Evolutionary conservation across 2,797 vertebrate genomes (phyloP), one percentile per base, ranked within the genome.

Genomic region (Lycodopsis pacificus): DNA sequence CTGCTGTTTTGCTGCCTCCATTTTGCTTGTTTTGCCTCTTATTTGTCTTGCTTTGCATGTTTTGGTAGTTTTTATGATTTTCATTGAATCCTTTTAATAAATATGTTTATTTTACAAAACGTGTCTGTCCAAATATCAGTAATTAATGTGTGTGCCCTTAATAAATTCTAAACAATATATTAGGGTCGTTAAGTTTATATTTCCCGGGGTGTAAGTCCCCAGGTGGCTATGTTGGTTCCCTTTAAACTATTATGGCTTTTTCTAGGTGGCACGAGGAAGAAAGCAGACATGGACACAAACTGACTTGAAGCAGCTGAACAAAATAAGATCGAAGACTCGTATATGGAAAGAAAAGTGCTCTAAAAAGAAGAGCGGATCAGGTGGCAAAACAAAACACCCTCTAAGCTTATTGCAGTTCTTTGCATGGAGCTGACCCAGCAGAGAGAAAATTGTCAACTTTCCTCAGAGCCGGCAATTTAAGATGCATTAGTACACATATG

Each of bases 231-330:
- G 27, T 27, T 27, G 27, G 27, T 27, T 27, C 27, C 27, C 27
- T 27, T 27, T 27, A 48, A 57, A 32, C 36, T 27, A 4, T 34
- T 15, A 2, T 4, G 7, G 17, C 1, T 49, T 51, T 64, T 13
- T 15, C n/a, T 42, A n/a, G 10, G 27, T 44, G 14, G 8, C 22
- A 51, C 68, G 36, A 0, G 1, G 20, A 10, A 73, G 3, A 63
- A 53, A 79, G 49, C 49, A 51, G 27, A 20, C 15, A 7, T 36
- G 44, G 42, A 54, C n/a, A 62, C 57, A 34, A 65, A 58, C 30
- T 69, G 64, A 70, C 22, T 4, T 14, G 40, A 13, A n/a, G 9
- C 13, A 36, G 13, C 13, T 44, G 6, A 27, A 65, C 12, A 64
- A 56, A 72, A 22, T 49, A 11, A 0, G 0, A 7, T 49, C 30